Percentiles rank a stretch among this genome's conserved stretches.
These are phyloP conservation scores for Steinernema carpocapsae DNA, from an alignment of 2,888 invertebrate genomes.

Conservation along the genomic window DNA sequence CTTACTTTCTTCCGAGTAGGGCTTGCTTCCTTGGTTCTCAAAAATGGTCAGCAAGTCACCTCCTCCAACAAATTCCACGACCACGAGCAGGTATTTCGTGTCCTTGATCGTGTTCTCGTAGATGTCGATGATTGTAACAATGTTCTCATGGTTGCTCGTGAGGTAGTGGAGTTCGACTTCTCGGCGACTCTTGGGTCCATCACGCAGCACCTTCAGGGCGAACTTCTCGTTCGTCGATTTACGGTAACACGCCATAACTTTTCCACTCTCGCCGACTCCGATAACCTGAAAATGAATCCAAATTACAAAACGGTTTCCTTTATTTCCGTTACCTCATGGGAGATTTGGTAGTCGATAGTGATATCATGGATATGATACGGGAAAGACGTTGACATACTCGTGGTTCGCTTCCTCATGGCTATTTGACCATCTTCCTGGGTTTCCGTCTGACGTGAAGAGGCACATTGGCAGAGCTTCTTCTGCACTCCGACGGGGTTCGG, in stretches of 20 bases:
- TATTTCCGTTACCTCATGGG: constrained; percentile 54
- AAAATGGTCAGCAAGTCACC: constrained; percentile 96
- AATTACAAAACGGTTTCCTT: no score
- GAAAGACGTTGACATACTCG: constrained; percentile 47
- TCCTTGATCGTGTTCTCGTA: constrained; percentile 93
- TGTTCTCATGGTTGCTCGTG: constrained; percentile 85
- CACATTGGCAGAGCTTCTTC: constrained; percentile 60
- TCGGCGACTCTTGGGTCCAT: constrained; percentile 87
- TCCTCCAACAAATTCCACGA: constrained; percentile 99
- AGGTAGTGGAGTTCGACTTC: constrained; percentile 96
- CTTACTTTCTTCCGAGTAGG: constrained; percentile 88
- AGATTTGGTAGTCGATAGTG: constrained; percentile 67
- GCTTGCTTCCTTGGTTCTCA: constrained; percentile 89
- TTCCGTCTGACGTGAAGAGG: constrained; percentile 52
- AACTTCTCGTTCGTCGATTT: constrained; percentile 80
- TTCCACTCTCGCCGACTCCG: constrained; percentile 95
- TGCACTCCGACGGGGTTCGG: constrained; percentile 36
- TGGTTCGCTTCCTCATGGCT: constrained; percentile 42
- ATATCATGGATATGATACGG: constrained; percentile 61
- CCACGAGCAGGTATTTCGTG: constrained; percentile 87
- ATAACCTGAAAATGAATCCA: constrained; percentile 79
- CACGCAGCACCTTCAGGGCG: constrained; percentile 90
- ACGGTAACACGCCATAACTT: constrained; percentile 91
- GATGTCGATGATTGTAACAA: constrained; percentile 89
- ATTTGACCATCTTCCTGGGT: constrained; percentile 56